phyloP scores from a whole-genome alignment of 2,888 invertebrate species.

The Caenorhabditis sp. region DNA sequence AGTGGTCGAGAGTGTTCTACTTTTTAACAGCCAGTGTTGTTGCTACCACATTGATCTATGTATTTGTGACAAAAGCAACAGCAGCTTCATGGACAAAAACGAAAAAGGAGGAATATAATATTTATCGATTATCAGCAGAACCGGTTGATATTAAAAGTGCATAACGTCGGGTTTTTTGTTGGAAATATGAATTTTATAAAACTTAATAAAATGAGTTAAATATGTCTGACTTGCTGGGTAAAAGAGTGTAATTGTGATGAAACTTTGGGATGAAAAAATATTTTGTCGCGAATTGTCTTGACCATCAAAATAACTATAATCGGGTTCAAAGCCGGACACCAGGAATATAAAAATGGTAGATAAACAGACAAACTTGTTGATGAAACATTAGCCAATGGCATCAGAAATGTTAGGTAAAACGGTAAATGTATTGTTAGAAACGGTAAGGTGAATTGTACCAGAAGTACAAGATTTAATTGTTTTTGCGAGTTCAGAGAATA shows the following conservation, averaged over 20 bases:
- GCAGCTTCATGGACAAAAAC: slow-evolving; percentile 37
- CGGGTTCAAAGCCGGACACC: slow-evolving; percentile 33
- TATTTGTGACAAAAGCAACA: slow-evolving; percentile 24
- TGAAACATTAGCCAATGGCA: slow-evolving; percentile 25
- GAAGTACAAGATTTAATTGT: slow-evolving; percentile 16
- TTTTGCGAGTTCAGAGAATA: slow-evolving; percentile 71
- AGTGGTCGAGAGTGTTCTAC: slow-evolving; percentile 51
- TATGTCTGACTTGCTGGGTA: slow-evolving; percentile 2
- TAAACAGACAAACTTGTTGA: slow-evolving; percentile 17
- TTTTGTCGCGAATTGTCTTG: slow-evolving; percentile 26
- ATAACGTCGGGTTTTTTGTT: background rate
- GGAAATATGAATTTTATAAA: too few species aligned
- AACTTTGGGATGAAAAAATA: background rate
- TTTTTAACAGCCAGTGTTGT: slow-evolving; percentile 29
- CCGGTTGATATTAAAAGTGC: background rate
- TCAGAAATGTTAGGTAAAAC: slow-evolving; percentile 32
- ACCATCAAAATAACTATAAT: slow-evolving; percentile 34
- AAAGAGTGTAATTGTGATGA: background rate
- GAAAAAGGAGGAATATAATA: slow-evolving; percentile 14
- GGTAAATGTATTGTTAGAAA: slow-evolving; percentile 39
- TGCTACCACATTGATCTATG: slow-evolving; percentile 29
- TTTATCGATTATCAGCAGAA: slow-evolving; percentile 34
- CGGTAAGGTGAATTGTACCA: slow-evolving; percentile 33
- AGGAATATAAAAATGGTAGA: slow-evolving; percentile 35
- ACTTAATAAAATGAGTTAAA: slow-evolving; percentile 5